These are phyloP conservation scores for Scotopteryx bipunctaria DNA, from an alignment of 2,888 invertebrate genomes.

Conservation along the genomic window DNA sequence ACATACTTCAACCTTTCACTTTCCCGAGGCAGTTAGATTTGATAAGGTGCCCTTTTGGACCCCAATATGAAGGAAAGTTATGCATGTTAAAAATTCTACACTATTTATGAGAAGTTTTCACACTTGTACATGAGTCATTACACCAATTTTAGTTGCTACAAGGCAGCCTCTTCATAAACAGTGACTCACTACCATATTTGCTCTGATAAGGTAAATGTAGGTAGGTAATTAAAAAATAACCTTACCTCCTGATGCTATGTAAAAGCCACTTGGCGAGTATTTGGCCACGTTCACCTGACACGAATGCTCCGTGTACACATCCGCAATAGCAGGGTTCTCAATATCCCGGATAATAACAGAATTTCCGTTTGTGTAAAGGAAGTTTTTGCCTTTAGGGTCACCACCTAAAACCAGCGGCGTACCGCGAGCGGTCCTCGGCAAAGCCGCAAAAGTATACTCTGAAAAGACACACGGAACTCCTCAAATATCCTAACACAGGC, in stretches of 20 bases:
- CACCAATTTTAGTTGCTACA: constrained; percentile 1
- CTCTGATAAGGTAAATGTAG: constrained; percentile 21
- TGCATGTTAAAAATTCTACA: too few relatives aligned
- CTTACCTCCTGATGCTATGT: constrained; percentile 98
- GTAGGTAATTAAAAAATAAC: constrained; percentile 14
- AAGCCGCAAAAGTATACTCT: constrained; percentile 95
- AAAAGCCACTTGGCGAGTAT: constrained; percentile 98
- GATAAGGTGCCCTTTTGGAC: too few relatives aligned
- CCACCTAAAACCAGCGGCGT: constrained; percentile 96
- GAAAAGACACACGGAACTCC: constrained; percentile 50
- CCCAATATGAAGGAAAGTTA: too few relatives aligned
- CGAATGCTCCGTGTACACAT: constrained; percentile 99
- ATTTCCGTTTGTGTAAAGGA: constrained; percentile 98
- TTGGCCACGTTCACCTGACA: constrained; percentile 98
- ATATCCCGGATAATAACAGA: constrained; percentile 98
- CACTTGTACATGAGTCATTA: constrained; percentile 19
- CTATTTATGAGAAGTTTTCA: too few relatives aligned
- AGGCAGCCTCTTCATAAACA: constrained; percentile 6
- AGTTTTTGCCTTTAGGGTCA: constrained; percentile 98
- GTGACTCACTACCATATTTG: constrained; percentile 28
- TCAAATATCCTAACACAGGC: constrained; percentile 38
- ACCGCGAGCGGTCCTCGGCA: constrained; percentile 97
- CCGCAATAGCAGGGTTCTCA: constrained; percentile 96
- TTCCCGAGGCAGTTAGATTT: too few relatives aligned
- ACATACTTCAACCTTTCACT: too few relatives aligned